A percentile compares a stretch with the other conserved stretches of the same genome.
Evolutionary conservation across 2,797 vertebrate species (phyloP).

Genomic region (Lophius americanus): DNA sequence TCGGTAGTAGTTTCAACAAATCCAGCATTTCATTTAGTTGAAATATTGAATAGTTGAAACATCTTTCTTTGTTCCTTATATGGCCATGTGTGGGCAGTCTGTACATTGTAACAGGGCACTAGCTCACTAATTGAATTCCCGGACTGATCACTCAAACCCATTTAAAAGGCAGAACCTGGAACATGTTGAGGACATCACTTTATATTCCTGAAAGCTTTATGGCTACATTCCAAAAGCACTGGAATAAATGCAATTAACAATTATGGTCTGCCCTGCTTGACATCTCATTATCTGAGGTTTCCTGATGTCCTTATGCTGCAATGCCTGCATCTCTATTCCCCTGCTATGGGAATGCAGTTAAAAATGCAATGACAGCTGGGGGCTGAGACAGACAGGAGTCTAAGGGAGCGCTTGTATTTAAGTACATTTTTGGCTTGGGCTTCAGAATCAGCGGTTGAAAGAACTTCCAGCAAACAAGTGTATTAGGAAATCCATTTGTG

Average conservation of each 20-base stretch:
- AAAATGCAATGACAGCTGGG: conserved; percentile 59
- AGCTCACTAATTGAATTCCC: conserved; percentile 65
- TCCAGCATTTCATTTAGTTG: conserved; percentile 31
- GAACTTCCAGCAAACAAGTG: conserved; percentile 75
- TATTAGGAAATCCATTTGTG: conserved; percentile 82
- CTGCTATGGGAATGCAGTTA: conserved; percentile 53
- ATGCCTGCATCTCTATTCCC: conserved; percentile 43
- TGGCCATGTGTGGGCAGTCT: conserved; percentile 19
- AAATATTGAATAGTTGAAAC: conserved; percentile 25
- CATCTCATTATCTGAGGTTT: conserved; percentile 80
- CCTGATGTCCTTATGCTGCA: conserved; percentile 70
- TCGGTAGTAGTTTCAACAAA: conserved; percentile 23
- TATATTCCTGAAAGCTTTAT: conserved; percentile 80
- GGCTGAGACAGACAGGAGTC: conserved; percentile 55
- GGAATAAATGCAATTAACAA: conserved; percentile 83
- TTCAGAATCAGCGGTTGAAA: conserved; percentile 72
- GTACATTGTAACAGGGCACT: conserved; percentile 26
- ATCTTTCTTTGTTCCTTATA: conserved; percentile 35
- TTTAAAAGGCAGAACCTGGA: conserved; percentile 72
- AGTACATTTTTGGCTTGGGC: conserved; percentile 78
- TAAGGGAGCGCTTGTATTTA: conserved; percentile 64
- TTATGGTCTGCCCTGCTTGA: conserved; percentile 75
- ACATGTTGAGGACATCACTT: conserved; percentile 77
- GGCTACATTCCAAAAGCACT: conserved; percentile 74
- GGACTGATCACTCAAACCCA: conserved; percentile 56